Percentiles rank a stretch among this genome's conserved stretches.
These are phyloP conservation scores for Venusia cambrica DNA, from an alignment of 2,888 invertebrate species.

Conservation along the genomic window DNA sequence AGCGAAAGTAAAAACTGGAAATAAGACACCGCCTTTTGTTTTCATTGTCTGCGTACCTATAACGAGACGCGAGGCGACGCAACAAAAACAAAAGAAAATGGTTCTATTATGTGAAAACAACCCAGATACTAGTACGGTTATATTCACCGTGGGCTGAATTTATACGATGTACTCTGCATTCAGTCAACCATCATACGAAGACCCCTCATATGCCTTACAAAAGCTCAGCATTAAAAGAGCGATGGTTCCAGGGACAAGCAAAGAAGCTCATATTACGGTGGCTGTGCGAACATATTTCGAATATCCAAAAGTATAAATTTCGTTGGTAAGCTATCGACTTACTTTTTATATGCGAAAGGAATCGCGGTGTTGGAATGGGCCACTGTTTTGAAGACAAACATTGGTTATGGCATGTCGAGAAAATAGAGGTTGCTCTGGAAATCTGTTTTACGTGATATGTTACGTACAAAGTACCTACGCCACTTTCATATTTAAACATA, in stretches of 20 bases:
- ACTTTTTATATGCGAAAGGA: slow-evolving; percentile 76
- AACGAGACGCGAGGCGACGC: slow-evolving; percentile 65
- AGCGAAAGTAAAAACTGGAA: slow-evolving; percentile 59
- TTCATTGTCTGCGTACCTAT: slow-evolving; percentile 75
- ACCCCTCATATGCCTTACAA: slow-evolving; percentile 38
- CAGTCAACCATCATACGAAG: slow-evolving; percentile 49
- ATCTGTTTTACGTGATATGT: slow-evolving; percentile 19
- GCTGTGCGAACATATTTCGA: slow-evolving; percentile 69
- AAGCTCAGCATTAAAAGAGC: slow-evolving; percentile 15
- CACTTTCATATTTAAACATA: too few species aligned
- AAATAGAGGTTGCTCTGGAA: slow-evolving; percentile 17
- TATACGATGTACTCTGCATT: slow-evolving; percentile 75
- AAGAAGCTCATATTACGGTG: slow-evolving; percentile 39
- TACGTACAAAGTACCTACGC: too few species aligned
- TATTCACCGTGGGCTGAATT: slow-evolving; percentile 78
- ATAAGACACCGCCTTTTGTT: slow-evolving; percentile 75
- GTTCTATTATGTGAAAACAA: slow-evolving; percentile 81
- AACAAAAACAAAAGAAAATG: slow-evolving; percentile 80
- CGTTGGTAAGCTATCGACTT: slow-evolving; percentile 78
- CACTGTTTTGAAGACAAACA: slow-evolving; percentile 77
- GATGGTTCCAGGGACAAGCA: slow-evolving; percentile 16
- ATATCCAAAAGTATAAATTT: slow-evolving; percentile 81
- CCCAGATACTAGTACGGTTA: slow-evolving; percentile 74
- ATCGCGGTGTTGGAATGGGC: slow-evolving; percentile 69
- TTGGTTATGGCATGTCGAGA: slow-evolving; percentile 40